These are phyloP conservation scores for Daphoenositta chrysoptera DNA, from an alignment of 2,113 vertebrate genomes.

Conservation along the genomic window DNA sequence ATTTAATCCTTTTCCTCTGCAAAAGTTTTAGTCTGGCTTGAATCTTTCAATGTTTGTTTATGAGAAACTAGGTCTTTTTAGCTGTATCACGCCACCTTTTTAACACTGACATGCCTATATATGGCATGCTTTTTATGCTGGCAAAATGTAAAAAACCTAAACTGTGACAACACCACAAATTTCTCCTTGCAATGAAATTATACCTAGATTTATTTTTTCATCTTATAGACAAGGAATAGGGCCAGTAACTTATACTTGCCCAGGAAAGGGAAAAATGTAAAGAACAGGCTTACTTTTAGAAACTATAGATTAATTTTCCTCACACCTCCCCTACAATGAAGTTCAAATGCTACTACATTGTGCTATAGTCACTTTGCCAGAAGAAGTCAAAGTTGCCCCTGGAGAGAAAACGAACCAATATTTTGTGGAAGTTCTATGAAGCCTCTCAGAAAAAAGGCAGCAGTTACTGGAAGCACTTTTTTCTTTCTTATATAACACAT, in stretches of 20 bases:
- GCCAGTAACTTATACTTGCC: background rate
- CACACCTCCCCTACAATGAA: background rate
- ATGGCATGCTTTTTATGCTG: background rate
- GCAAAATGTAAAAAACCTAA: background rate
- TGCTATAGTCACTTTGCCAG: background rate
- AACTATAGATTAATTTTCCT: background rate
- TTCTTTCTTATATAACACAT: background rate
- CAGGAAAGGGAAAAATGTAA: background rate
- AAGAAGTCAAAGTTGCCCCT: background rate
- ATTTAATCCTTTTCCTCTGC: background rate
- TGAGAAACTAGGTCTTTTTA: background rate
- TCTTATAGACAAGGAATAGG: background rate
- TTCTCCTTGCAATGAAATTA: background rate
- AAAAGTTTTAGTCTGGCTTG: background rate
- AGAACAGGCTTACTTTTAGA: background rate
- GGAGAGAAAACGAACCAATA: background rate
- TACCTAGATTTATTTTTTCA: background rate
- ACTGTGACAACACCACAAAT: background rate
- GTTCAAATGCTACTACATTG: background rate
- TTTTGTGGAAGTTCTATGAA: background rate
- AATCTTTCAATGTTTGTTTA: background rate
- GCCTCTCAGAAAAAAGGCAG: background rate
- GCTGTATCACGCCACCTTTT: background rate
- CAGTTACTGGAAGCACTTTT: background rate
- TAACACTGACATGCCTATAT: background rate